Conservation (phyloP, 37 sponge, comb jelly and placozoan species). For the Crambe crambe region DNA sequence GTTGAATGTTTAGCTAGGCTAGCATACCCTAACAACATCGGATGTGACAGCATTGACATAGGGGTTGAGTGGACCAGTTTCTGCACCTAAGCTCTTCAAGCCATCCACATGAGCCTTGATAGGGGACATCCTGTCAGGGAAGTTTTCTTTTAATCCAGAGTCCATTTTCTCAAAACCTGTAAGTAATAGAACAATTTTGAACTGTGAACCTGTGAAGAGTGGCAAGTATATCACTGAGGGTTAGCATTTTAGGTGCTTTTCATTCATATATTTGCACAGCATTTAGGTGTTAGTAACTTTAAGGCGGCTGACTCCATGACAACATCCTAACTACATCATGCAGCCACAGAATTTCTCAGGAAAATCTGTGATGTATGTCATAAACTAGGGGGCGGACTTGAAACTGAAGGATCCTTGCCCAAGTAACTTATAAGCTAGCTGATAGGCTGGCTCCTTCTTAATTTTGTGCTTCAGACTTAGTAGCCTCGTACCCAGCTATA, state of each 20-base stretch:
- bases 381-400: no score
- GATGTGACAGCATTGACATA: slow-evolving; percentile 65
- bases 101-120: slow-evolving; percentile 48
- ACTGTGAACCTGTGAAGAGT: background rate
- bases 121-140: slow-evolving; percentile 66
- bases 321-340: no score
- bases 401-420: no score
- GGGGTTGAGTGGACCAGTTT: slow-evolving; percentile 53
- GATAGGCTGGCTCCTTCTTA: no score
- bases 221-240: background rate
- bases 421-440: no score
- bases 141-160: slow-evolving; percentile 58
- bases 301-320: no score
- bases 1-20: background rate
- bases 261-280: background rate
- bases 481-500: no score
- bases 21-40: slow-evolving; percentile 64
- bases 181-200: no score
- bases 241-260: background rate
- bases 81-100: slow-evolving; percentile 50
- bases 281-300: background rate
- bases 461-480: no score
- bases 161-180: slow-evolving; percentile 88
- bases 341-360: no score
- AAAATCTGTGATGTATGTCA: no score